These are phyloP conservation scores for Carlito syrichta DNA, from an alignment of 2,113 vertebrate genomes.

Conservation along the genomic window DNA sequence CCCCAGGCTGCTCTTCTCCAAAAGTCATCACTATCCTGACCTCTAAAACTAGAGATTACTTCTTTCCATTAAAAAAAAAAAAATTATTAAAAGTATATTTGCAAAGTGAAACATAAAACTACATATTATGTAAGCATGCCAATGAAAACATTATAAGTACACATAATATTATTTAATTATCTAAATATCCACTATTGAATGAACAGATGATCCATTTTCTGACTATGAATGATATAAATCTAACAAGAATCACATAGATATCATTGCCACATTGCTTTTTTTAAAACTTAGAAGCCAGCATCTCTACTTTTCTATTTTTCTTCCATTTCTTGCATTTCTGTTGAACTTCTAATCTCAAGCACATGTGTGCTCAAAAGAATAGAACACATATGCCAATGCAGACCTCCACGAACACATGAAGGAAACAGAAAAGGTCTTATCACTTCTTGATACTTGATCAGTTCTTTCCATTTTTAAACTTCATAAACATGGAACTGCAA, in stretches of 20 bases:
- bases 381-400: not conserved
- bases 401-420: not conserved
- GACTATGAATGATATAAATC: not conserved
- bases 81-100: not conserved
- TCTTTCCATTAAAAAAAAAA: too few species aligned
- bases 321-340: not conserved
- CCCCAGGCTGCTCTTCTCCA: not conserved
- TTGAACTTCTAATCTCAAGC: not conserved
- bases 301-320: not conserved
- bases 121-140: not conserved
- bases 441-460: not conserved
- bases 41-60: not conserved
- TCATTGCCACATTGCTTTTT: not conserved
- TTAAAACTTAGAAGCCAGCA: not conserved
- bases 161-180: not conserved
- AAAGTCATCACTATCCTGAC: not conserved
- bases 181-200: slow-evolving; percentile 6
- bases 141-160: not conserved
- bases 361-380: not conserved
- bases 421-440: not conserved
- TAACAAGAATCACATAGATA: not conserved
- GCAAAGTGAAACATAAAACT: not conserved
- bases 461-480: not conserved
- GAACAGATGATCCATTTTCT: not conserved
- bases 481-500: slow-evolving; percentile 1